phyloP scores from a whole-genome alignment of 2,797 vertebrate species.

The Orestias chungarensis region DNA sequence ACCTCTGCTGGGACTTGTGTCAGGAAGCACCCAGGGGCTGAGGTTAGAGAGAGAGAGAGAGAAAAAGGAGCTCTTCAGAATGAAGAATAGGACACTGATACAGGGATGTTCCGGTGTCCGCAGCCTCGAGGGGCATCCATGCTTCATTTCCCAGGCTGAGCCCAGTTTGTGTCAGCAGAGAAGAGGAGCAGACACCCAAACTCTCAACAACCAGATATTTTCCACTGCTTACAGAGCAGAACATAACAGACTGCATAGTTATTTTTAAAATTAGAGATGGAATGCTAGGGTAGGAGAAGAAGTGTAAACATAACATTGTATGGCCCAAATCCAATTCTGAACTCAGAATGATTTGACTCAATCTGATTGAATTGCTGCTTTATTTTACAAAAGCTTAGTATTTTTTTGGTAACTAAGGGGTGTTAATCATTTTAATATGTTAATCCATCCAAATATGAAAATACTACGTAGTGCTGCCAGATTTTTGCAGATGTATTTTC shows the following conservation, averaged over 20 bases:
- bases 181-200: constrained; percentile 6
- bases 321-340: background rate
- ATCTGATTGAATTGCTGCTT: background rate
- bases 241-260: background rate
- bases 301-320: background rate
- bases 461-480: background rate
- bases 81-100: constrained; percentile 61
- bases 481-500: background rate
- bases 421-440: background rate
- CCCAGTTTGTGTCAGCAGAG: constrained; percentile 10
- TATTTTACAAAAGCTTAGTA: background rate
- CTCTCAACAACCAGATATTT: constrained; percentile 1
- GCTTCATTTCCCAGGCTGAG: constrained; percentile 42
- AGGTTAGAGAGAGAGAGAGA: constrained; percentile 30
- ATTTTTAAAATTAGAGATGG: background rate
- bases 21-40: constrained; percentile 58
- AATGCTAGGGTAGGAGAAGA: background rate
- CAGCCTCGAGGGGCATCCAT: constrained; percentile 46
- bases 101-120: constrained; percentile 55
- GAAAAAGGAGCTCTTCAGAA: constrained; percentile 46
- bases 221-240: background rate
- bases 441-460: background rate
- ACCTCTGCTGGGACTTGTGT: constrained; percentile 47
- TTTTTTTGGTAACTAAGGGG: background rate
- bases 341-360: background rate